Conservation (phyloP, 37 sponge, comb jelly and placozoan genomes). For the Haliclona indistincta region DNA sequence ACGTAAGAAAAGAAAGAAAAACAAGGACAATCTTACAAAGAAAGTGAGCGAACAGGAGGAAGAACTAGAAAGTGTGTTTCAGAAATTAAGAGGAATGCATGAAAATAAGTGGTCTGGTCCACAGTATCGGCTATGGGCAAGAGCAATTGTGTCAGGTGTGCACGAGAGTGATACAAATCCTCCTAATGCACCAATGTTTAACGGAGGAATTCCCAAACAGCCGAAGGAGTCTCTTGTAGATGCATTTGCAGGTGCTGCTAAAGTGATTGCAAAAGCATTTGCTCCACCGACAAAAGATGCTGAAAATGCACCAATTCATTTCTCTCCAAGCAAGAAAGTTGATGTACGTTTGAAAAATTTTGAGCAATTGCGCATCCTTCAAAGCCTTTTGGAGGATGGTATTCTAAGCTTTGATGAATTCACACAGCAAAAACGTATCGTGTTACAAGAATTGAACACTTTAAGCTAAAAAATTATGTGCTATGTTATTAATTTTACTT, state of each 20-base stretch:
- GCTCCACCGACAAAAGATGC: neutral
- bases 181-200: conserved; percentile 23
- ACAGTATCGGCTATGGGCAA: conserved; percentile 30
- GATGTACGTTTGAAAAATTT: conserved; percentile 14
- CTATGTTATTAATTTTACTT: neutral
- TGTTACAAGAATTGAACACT: conserved; percentile 8
- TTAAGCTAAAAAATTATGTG: neutral
- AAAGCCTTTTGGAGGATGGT: too few species aligned
- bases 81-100: conserved; percentile 20
- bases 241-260: neutral
- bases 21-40: neutral
- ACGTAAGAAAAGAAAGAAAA: conserved; percentile 1
- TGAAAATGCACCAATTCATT: neutral
- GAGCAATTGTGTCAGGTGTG: conserved; percentile 8
- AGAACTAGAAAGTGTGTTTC: conserved; percentile 13
- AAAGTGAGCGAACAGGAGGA: conserved; percentile 7
- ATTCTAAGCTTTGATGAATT: too few species aligned
- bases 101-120: conserved; percentile 18
- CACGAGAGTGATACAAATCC: conserved; percentile 14
- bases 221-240: conserved; percentile 8
- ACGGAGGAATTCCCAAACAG: conserved; percentile 8
- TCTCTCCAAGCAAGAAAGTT: conserved; percentile 3
- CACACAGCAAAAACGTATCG: too few species aligned
- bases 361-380: conserved; percentile 24
- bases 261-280: conserved; percentile 18